Evolutionary conservation across 1,140 invertebrate species (phyloP), one percentile per base, ranked within the genome.

Genomic region (Sinella curviseta): DNA sequence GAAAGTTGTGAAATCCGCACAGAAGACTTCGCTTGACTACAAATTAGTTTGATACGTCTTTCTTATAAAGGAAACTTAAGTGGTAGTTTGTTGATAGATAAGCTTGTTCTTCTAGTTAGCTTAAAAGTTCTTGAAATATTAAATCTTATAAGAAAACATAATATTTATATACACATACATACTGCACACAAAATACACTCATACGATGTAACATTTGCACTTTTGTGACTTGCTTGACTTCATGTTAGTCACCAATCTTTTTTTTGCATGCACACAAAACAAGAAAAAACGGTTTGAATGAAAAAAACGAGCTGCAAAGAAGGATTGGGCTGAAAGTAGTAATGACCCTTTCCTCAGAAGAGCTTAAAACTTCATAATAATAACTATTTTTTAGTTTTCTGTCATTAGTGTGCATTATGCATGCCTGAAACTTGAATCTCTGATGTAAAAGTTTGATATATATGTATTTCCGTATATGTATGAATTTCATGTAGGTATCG

Each of bases 101-200:
- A 70, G 65, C 65, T 70, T 30, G 65, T 70, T 70, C 65, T 70
- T 70, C 65, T 70, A 70, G 65, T 70, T 70, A 70, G 24, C 31
- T 70, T 33, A 33, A 70, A 30, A 70, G 65, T 70, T n/a, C 3
- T 60, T 26, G 12, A 26, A 17, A 60, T 17, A 4, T 60, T 60
- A 60, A 60, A 60, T 60, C 55, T 60, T 60, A 60, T 60, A 60
- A 60, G 8, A 70, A 33, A 33, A 70, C 57, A 65, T 65, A n/a
- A n/a, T n/a, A n/a, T n/a, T n/a, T n/a, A n/a, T n/a, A n/a, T n/a
- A n/a, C n/a, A n/a, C n/a, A n/a, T n/a, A n/a, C n/a, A n/a, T n/a
- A n/a, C n/a, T n/a, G n/a, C n/a, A n/a, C n/a, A n/a, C n/a, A n/a
- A n/a, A n/a, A n/a, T n/a, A n/a, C n/a, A n/a, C n/a, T n/a, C n/a